Base-by-base conservation (phyloP, 2,113 vertebrate species). In the Ochotona princeps region DNA sequence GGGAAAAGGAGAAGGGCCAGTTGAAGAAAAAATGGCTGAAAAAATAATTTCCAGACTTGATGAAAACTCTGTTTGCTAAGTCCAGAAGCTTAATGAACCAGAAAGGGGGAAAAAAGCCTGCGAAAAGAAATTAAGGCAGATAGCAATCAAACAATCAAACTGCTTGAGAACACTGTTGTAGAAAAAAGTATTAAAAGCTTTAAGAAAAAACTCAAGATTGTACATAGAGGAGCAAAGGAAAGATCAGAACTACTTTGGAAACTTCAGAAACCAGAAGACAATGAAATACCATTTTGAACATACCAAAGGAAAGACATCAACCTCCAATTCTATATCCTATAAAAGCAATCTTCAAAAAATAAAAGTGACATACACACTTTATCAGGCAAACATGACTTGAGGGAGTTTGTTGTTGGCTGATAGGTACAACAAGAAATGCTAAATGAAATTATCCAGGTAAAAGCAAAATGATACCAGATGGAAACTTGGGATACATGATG, bases 401-500 rank as follows among this genome's bases (percentile, higher is more conserved):
- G 54, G n/a, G 10, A 72, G 44, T 82, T 76, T 83, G 25, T 84
- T 96, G 60, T 30, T 18, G 30, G 32, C 5, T 88, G 44, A 87
- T 86, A 28, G 32, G 87, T 60, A 14, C 63, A 78, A 26, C 13
- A 69, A 89, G 76, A 61, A 90, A 76, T 60, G 7, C 57, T 79
- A 73, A 78, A 93, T 60, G 25, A 92, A 93, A 80, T 79, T 73
- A 86, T 87, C 83, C 72, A 80, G 63, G 35, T 23, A 57, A 89
- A 94, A 80, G 49, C 44, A 87, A 87, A 95, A 81, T 75, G 60
- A 82, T 74, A 60, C 23, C 35, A 92, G 72, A 73, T 49, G 15
- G 72, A 89, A 87, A 84, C 54, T 17, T 70, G 32, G 49, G 83
- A 82, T 61, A 67, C 10, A 28, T 4, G 65, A 17, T 86, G 60